Base-by-base conservation (phyloP, 2,113 vertebrate genomes). In the Cavia porcellus region DNA sequence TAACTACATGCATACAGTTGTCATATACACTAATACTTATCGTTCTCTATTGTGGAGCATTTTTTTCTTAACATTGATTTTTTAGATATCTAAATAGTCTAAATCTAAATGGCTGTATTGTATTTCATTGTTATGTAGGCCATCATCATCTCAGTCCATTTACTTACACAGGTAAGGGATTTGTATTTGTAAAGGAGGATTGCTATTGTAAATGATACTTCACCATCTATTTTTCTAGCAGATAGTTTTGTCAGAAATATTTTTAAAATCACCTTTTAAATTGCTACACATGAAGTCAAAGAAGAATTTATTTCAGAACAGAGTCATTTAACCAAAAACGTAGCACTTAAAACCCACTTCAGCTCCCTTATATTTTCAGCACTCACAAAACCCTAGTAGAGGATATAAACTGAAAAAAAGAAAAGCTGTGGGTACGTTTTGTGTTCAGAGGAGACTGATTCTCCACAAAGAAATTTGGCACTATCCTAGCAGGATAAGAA, bases 71-170 rank as follows among this genome's bases (percentile, higher is more conserved):
- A 74, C 17, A 92, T 22, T 61, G 64, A n/a, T 85, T 80, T 70
- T 97, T 93, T 42, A 57, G 66, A 74, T 74, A 83, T 87, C 72
- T 80, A 85, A 97, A 75, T 61, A 68, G 50, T 85, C 88, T 89
- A 86, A 3, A 32, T 74, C 66, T 86, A 62, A 81, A 81, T 75
- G 42, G 38, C 66, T 85, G 0, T 32, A 62, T 25, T 50, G 1
- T 72, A 50, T 50, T 61, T 30, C 38, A 74, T 45, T 74, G 42
- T 74, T 22, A 74, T 2, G 3, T 74, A 45, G 38, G 19, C 6
- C 17, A 89, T 55, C 38, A 74, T n/a, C 22, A 83, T 86, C 57
- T 52, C 84, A 94, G 68, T 8, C 64, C 61, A 50, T 74, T 94
- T 15, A 57, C 64, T 94, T 64, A 25, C 20, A 38, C 59, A 55